Conservation (phyloP, 2,888 invertebrate genomes). For the Junonia oenone region DNA sequence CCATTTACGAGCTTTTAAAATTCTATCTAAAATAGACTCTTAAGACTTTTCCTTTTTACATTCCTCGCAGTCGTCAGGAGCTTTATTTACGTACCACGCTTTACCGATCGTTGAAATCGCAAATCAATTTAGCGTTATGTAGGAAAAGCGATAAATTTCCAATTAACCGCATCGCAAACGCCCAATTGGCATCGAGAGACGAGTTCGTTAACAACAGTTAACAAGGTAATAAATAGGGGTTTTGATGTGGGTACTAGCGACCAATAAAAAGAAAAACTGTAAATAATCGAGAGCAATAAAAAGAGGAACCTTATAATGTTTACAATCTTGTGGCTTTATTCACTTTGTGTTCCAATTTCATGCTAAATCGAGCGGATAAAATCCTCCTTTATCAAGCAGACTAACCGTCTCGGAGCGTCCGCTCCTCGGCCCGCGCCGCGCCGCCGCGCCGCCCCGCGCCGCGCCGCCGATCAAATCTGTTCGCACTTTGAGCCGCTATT, state of each 20-base stretch:
- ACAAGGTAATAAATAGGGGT: constrained; percentile 75
- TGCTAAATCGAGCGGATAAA: constrained; percentile 79
- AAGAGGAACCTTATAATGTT: constrained; percentile 76
- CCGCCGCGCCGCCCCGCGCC: constrained; percentile 29
- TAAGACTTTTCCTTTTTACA: constrained; percentile 42
- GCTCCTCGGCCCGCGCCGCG: constrained; percentile 33
- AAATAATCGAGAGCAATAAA: constrained; percentile 74
- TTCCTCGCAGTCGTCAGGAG: constrained; percentile 39
- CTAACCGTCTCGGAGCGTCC: constrained; percentile 62
- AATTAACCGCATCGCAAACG: constrained; percentile 61
- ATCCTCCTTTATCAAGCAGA: constrained; percentile 76
- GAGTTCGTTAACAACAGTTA: constrained; percentile 72
- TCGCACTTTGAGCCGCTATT: constrained; percentile 46
- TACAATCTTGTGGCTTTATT: constrained; percentile 80
- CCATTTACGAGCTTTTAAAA: constrained; percentile 49
- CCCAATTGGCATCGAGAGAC: constrained; percentile 52
- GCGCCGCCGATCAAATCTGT: constrained; percentile 33
- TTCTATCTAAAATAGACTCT: constrained; percentile 42
- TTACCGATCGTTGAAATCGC: constrained; percentile 51
- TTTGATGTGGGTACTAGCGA: constrained; percentile 57
- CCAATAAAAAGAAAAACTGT: constrained; percentile 73
- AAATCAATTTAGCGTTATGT: constrained; percentile 62
- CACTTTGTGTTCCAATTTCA: constrained; percentile 80
- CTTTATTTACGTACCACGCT: constrained; percentile 32
- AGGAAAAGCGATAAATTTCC: constrained; percentile 65